Percentiles rank a stretch among this genome's conserved stretches.
phyloP scores from a whole-genome alignment of 1,140 invertebrate genomes.

The Theocolax elegans region DNA sequence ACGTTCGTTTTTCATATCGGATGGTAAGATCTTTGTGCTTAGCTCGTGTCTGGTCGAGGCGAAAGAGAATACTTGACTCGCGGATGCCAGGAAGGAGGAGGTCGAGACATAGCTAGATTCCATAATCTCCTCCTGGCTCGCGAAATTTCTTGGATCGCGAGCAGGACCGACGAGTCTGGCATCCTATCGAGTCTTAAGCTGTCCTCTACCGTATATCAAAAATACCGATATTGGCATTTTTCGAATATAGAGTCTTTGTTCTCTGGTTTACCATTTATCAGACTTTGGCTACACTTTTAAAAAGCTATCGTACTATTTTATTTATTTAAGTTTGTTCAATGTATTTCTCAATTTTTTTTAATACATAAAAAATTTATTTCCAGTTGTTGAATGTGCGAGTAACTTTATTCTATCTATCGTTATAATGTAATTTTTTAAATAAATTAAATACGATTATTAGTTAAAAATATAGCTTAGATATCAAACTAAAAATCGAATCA shows the following conservation, averaged over 20 bases:
- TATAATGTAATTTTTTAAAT: no score
- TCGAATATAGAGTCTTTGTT: background rate
- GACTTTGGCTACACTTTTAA: background rate
- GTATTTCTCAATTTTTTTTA: background rate
- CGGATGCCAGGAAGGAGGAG: background rate
- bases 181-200: no score
- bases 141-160: no score
- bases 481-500: no score
- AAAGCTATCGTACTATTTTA: background rate
- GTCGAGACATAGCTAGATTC: background rate
- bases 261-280: background rate
- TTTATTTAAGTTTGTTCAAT: background rate
- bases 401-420: no score
- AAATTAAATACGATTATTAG: no score
- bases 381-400: background rate
- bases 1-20: constrained; percentile 29
- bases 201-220: no score
- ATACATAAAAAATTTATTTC: background rate
- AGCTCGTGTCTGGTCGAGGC: constrained; percentile 47
- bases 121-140: no score
- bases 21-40: constrained; percentile 45
- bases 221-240: background rate
- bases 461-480: no score
- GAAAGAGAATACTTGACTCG: constrained; percentile 47
- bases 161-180: no score